phyloP scores from a whole-genome alignment of 2,888 invertebrate genomes.

The Priocnemis perturbator region DNA sequence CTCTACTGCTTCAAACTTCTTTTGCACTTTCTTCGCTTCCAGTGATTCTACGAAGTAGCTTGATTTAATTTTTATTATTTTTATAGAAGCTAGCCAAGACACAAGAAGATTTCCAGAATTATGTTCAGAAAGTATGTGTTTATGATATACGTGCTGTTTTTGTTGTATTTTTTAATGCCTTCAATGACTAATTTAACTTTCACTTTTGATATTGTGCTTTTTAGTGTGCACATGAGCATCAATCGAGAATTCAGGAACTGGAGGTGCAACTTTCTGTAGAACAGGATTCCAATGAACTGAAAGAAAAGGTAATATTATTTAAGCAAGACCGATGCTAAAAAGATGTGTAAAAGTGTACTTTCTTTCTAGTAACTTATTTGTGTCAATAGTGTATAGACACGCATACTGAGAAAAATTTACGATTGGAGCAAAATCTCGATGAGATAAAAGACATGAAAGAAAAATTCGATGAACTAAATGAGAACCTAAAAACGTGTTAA shows the following conservation, averaged over 20 bases:
- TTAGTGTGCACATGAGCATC: conserved; percentile 33
- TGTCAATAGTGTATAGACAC: conserved; percentile 41
- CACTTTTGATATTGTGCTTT: conserved; percentile 21
- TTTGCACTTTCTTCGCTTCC: too few species aligned
- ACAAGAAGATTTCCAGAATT: conserved; percentile 3
- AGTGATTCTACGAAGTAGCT: background rate
- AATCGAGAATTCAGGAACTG: conserved; percentile 19
- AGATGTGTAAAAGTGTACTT: too few species aligned
- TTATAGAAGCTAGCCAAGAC: background rate
- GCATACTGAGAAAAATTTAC: conserved; percentile 32
- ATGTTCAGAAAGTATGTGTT: conserved; percentile 10
- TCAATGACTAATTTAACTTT: background rate
- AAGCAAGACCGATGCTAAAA: too few species aligned
- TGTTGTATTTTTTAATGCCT: conserved; percentile 16
- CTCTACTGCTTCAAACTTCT: too few species aligned
- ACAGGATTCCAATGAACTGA: conserved; percentile 19
- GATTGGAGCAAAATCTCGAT: conserved; percentile 41
- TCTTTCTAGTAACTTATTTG: background rate
- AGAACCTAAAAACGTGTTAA: conserved; percentile 40
- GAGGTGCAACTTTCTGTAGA: conserved; percentile 19
- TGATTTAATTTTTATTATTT: background rate
- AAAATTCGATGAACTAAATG: conserved; percentile 38
- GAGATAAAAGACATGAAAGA: conserved; percentile 18
- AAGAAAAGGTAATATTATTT: conserved; percentile 27
- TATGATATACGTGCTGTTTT: background rate